phyloP scores from a whole-genome alignment of 2,888 invertebrate genomes.

The Caradrina clavipalpis region DNA sequence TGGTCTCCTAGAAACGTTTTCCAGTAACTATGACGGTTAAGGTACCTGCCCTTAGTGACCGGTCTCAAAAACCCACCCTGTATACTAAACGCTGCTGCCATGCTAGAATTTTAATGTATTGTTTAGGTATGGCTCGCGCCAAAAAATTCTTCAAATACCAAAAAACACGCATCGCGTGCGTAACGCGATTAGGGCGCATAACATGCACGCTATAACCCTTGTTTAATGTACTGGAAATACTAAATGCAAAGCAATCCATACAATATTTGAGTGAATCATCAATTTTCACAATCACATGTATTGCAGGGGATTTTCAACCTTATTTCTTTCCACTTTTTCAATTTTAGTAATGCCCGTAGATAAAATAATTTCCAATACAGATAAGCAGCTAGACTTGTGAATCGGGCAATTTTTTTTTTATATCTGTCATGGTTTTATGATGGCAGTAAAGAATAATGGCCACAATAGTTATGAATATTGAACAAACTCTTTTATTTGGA shows the following conservation, averaged over 20 bases:
- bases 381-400: no score
- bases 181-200: background rate
- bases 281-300: background rate
- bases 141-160: background rate
- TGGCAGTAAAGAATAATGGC: background rate
- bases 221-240: background rate
- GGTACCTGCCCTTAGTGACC: no score
- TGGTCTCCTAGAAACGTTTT: no score
- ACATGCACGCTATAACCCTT: background rate
- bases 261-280: background rate
- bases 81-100: background rate
- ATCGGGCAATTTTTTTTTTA: no score
- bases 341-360: no score
- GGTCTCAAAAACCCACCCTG: no score
- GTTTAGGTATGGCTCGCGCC: background rate
- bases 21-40: no score
- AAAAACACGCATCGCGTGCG: slow-evolving; percentile 20
- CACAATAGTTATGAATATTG: no score
- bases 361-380: no score
- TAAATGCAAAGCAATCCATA: background rate
- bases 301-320: no score
- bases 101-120: background rate
- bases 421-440: background rate
- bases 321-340: no score
- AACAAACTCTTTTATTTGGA: no score